Base-by-base conservation (phyloP, 2,797 vertebrate species). In the Liparis tanakae region DNA sequence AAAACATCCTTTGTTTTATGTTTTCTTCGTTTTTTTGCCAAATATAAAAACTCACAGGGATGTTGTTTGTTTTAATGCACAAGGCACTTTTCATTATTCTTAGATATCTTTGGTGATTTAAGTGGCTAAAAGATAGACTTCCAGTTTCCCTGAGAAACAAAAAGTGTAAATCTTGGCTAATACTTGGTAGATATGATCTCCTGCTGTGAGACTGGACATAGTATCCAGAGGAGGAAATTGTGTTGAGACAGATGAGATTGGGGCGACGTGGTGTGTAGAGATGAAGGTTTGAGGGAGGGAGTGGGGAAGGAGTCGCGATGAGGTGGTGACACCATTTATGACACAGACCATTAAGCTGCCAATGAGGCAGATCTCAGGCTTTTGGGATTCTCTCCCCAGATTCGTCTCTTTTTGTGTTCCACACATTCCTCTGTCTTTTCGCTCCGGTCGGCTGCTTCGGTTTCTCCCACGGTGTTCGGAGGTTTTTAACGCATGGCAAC, bases 301-400 rank as follows among this genome's bases (percentile, higher is more conserved):
- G 36, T 10, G 8, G 20, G 41, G 20, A 34, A 34, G 34, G 7
- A 22, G 78, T 37, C 61, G 56, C 69, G 80, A 81, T 73, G 85
- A 80, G 79, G 80, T 74, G 78, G 79, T 85, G 85, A 91, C 85
- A 83, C 85, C 78, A 48, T 85, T 91, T 83, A 85, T 80, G 83
- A 82, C 80, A 87, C 83, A 84, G 74, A 72, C 79, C 87, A 89
- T 91, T 91, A 90, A 85, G 78, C 75, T 64, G 67, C 81, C 85
- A 90, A 92, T 92, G 90, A 91, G 79, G 87, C 89, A 71, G 76
- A 81, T 83, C 71, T 58, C 61, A 46, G 81, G 80, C 82, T 85
- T 79, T 86, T 73, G 84, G 79, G 84, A 87, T 82, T 86, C 78
- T 76, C 60, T 84, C 70, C 73, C 60, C 69, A 82, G 70, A 78